Evolutionary conservation across 2,888 invertebrate species (phyloP).

Genomic region (Acronicta psi): DNA sequence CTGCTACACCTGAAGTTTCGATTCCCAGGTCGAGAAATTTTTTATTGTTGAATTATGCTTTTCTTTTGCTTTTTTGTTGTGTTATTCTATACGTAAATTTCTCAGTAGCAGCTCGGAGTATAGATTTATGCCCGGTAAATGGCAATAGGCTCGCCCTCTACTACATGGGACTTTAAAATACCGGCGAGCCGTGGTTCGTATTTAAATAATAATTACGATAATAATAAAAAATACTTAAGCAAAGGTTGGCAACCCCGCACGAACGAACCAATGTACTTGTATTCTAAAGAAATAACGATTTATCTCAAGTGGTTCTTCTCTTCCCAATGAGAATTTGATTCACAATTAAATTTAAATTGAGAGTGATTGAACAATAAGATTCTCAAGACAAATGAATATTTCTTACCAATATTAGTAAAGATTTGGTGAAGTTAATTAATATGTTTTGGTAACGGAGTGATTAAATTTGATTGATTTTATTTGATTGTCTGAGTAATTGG

Average conservation of each 20-base stretch:
- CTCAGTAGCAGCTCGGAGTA: no score
- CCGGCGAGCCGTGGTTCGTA: no score
- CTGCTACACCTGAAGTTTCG: no score
- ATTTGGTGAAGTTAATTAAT: conserved; percentile 34
- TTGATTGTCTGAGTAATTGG: background rate
- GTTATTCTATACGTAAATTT: no score
- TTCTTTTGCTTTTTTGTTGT: no score
- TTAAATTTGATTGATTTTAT: conserved; percentile 4
- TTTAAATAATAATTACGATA: background rate
- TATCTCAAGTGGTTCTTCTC: conserved; percentile 63
- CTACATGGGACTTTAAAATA: no score
- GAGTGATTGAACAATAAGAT: conserved; percentile 60
- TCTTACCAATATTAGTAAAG: conserved; percentile 36
- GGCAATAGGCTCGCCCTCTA: no score
- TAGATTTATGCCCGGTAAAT: no score
- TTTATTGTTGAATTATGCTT: no score
- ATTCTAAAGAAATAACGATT: conserved; percentile 69
- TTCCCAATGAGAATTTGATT: conserved; percentile 69
- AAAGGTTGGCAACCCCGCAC: conserved; percentile 25
- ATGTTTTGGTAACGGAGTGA: conserved; percentile 1
- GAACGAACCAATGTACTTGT: conserved; percentile 65
- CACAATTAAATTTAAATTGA: conserved; percentile 71
- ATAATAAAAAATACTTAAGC: conserved; percentile 7
- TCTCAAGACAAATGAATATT: conserved; percentile 61
- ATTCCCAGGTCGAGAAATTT: no score